Base-by-base conservation (phyloP, 1,140 invertebrate genomes). In the Temnothorax curvispinosus region DNA sequence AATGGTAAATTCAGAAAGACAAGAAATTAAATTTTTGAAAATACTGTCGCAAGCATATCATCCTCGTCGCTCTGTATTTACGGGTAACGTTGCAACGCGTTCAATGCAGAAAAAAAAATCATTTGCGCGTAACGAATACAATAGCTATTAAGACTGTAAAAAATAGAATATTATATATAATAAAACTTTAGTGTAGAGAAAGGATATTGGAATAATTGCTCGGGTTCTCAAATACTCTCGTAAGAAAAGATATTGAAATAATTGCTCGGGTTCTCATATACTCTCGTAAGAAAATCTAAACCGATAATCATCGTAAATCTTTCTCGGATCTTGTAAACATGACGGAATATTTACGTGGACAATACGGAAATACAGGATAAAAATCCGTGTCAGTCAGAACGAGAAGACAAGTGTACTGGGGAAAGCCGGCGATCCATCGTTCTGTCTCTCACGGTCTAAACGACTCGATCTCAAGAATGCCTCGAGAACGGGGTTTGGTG, bases 1-100 rank as follows among this genome's bases (percentile, higher is more conserved):
- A 94, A 95, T 85, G 94, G 94, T 95, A 94, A 84, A 81, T 71
- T 71, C 2, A 71, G 38, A 18, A 38, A 58, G 13, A 35, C 21
- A 13, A 44, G 4, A 41, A n/a, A 84, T 58, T 44, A 75, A 62
- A 75, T 4, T 3, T 41, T 58, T 32, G 52, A 58, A 15, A 71
- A 35, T 74, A 58, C 9, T 47, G 1, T 65, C 9, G 47, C 2
- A 2, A 32, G 18, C n/a, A 8, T 38, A 35, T 50, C 21, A 11
- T 72, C 27, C 3, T 44, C 27, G 38, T 62, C 56, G 21, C 38
- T 44, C 38, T 77, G 21, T 4, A 32, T 44, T 15, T 41, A 75
- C 15, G 35, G 3, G 4, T 54, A 21, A 38, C 15, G 27, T 35
- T 5, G 3, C 8, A 47, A 47, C 13, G 21, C 2, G 4, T 50